Base-by-base conservation (phyloP, 2,797 vertebrate species). In the Gastrophryne carolinensis region DNA sequence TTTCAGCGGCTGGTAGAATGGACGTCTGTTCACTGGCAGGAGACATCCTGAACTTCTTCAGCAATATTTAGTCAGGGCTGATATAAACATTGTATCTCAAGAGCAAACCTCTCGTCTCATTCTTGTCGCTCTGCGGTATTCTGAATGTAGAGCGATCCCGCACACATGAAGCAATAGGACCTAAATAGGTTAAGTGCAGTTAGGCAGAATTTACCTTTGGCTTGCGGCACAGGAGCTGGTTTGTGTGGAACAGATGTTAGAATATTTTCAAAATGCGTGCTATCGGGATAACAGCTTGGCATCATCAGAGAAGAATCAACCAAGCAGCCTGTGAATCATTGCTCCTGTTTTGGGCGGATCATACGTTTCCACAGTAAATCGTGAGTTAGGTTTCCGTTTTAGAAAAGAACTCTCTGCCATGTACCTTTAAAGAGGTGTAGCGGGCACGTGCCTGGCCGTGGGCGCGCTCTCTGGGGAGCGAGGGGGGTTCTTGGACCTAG, bases 111-210 rank as follows among this genome's bases (percentile, higher is more conserved):
- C 53, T 37, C 6, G 53, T 63, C 52, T 63, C n/a, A 52, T 49
- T 62, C 62, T 29, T 52, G 53, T n/a, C 58, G 62, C 39, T 19
- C 23, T 34, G 24, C 17, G 39, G 24, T 44, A 41, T 56, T 47
- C 56, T 56, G 39, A 53, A 69, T 69, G 52, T 54, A 35, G 32
- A 47, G 39, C 44, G 37, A 70, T 47, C 56, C 54, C 58, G 67
- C 27, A 70, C 58, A 49, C 19, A 30, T 34, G 12, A 19, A 19
- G 35, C 50, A 54, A 35, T 7, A 56, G 35, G 50, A 69, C 50
- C 34, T 29, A 67, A 56, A 69, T 56, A 69, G 66, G 66, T 69
- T 56, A 69, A 56, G 66, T 69, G 66, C 66, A 69, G 41, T 69
- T 69, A 69, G 10, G 35, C 66, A 69, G 39, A 69, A 56, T 69